Base-by-base conservation (phyloP, 2,888 invertebrate species). In the Campaea margaritaria region DNA sequence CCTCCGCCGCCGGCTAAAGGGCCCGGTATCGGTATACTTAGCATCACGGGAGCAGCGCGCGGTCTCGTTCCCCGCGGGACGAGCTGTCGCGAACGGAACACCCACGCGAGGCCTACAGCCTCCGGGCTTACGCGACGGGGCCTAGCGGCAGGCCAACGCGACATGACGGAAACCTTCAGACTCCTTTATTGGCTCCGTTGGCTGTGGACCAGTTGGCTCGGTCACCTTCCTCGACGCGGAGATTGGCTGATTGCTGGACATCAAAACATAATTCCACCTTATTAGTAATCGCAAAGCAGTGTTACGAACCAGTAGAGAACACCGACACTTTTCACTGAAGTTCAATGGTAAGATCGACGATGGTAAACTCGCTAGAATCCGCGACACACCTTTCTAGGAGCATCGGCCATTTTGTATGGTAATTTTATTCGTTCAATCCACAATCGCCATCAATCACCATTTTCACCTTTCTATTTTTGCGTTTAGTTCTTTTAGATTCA, bases 291-390 rank as follows among this genome's bases (percentile, higher is more conserved):
- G 91, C 91, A 91, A 91, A 83, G 88, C 87, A 90, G 91, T 85
- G 91, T 91, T 91, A 91, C 91, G 91, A 87, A 91, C 91, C 91
- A 91, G 91, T 81, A 83, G 72, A 77, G 79, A 82, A 89, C 91
- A 91, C 91, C 89, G 79, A 82, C 88, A 89, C 88, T 86, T 83
- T 91, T 86, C 91, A 91, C 91, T 85, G 89, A 84, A 86, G 88
- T 89, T 88, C 83, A 84, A 86, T 70, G 74, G 83, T 79, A 79
- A 79, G 76, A 78, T 79, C 78, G 81, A 72, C 74, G 86, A 80
- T 75, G 84, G 76, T 31, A 56, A 77, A 75, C 74, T 87, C 83
- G 82, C 75, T 82, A 87, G 73, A 78, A 82, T 81, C 82, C 83
- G 83, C 86, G 89, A 86, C 88, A 91, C 89, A 79, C 91, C 91